Base-by-base conservation (phyloP, 2,113 vertebrate species). In the Pithys albifrons region DNA sequence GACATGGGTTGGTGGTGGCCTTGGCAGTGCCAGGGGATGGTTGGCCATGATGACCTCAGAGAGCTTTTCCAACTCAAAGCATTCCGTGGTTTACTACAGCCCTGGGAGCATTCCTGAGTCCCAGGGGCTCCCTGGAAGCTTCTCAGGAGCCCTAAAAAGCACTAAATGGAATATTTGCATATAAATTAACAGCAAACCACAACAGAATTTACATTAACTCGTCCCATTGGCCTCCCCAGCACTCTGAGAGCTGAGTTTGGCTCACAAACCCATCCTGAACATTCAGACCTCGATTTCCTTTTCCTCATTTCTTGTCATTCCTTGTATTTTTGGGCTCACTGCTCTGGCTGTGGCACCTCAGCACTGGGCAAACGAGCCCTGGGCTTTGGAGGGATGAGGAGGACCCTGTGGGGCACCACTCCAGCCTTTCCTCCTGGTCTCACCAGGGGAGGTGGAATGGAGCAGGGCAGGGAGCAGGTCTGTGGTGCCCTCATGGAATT, bases 341-440 rank as follows among this genome's bases (percentile, higher is more conserved):
- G n/a, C 70, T 17, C 29, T 3, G 23, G 54, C 86, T 23, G 12
- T 12, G 37, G 24, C 28, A 45, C 28, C 64, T 12, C 22, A 14
- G 49, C 33, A 8, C 10, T 18, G 37, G 7, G 15, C 43, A 66
- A 45, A 19, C 2, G 29, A 80, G n/a, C 39, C 18, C 58, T n/a
- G 54, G n/a, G 33, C 10, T 17, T 20, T 8, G 2, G 33, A 28
- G 62, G 62, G 27, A 7, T 11, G 4, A 37, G n/a, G n/a, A 35
- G 20, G 5, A 0, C 37, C 3, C 13, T 3, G 0, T 2, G 33
- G 11, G 24, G 28, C 24, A 2, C 28, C 10, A 3, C 23, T 9
- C 61, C 16, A 2, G 12, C 13, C 2, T 12, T 1, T 11, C 23
- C 15, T 25, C 70, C 55, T 3, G 1, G 14, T 29, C 7, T 2